phyloP scores from a whole-genome alignment of 2,113 vertebrate species.

The Eira barbara region DNA sequence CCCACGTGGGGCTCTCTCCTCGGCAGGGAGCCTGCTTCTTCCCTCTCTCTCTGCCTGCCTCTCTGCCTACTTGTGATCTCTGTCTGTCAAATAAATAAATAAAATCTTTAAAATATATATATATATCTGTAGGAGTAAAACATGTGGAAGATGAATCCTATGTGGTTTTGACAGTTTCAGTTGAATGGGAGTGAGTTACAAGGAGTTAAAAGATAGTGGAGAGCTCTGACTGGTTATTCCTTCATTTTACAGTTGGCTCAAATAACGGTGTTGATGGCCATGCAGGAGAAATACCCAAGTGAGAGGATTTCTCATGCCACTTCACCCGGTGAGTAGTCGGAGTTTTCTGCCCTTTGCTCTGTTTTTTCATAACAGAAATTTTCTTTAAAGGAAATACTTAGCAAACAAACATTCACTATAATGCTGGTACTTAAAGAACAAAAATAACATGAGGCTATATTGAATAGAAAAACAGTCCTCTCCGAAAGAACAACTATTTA shows the following conservation, averaged over 20 bases:
- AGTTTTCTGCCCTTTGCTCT: slow-evolving; percentile 1
- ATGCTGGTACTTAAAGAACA: slow-evolving; percentile 30
- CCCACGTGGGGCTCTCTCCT: too few relatives aligned
- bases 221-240: slow-evolving; percentile 14
- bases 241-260: slow-evolving; percentile 48
- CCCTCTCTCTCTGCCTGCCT: too few relatives aligned
- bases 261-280: slow-evolving; percentile 73
- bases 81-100: too few relatives aligned
- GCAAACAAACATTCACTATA: slow-evolving; percentile 40
- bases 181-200: neutral
- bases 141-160: neutral
- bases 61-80: too few relatives aligned
- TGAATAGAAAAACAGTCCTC: neutral
- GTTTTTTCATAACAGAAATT: neutral
- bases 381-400: slow-evolving; percentile 27
- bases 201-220: neutral
- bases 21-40: too few relatives aligned
- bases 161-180: slow-evolving; percentile 3
- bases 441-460: neutral
- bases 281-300: slow-evolving; percentile 76
- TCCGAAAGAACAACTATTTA: neutral
- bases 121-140: slow-evolving; percentile 11
- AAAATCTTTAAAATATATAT: neutral
- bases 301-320: slow-evolving; percentile 72
- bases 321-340: slow-evolving; percentile 69